Evolutionary conservation across 2,888 invertebrate species (phyloP).

Genomic region (Sarcophaga carnaria): DNA sequence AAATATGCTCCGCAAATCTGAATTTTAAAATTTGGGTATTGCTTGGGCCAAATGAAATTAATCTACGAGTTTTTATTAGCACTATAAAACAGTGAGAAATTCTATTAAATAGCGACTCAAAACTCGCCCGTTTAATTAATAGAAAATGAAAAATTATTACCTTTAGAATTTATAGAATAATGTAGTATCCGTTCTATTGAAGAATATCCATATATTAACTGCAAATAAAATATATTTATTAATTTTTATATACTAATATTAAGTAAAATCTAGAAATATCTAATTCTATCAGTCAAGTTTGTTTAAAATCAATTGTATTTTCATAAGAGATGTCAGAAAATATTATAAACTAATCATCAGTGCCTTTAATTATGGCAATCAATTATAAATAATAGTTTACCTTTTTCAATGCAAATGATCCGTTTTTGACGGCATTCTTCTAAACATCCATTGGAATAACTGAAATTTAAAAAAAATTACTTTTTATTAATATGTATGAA

Average conservation of each 20-base stretch:
- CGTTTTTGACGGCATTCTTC: too few relatives aligned
- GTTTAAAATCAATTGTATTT: conserved; percentile 76
- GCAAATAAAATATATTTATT: neutral
- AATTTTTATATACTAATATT: neutral
- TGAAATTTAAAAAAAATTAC: neutral
- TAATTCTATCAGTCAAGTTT: conserved; percentile 73
- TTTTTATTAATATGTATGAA: neutral
- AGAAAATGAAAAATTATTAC: neutral
- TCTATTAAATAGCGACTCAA: conserved; percentile 80
- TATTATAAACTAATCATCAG: conserved; percentile 75
- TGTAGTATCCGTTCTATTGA: neutral
- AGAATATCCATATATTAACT: neutral
- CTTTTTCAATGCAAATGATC: too few relatives aligned
- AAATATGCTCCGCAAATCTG: conserved; percentile 80
- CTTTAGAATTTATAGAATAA: neutral
- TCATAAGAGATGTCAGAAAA: conserved; percentile 81
- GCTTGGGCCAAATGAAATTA: conserved; percentile 77
- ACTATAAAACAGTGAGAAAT: conserved; percentile 76
- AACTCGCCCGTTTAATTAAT: conserved; percentile 70
- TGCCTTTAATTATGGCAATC: conserved; percentile 15
- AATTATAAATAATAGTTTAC: neutral
- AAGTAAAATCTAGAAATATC: neutral
- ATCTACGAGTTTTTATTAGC: conserved; percentile 80
- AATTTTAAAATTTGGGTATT: conserved; percentile 76
- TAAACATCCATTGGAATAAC: neutral